Conservation (phyloP, 1,140 invertebrate species). For the Pantala flavescens region DNA sequence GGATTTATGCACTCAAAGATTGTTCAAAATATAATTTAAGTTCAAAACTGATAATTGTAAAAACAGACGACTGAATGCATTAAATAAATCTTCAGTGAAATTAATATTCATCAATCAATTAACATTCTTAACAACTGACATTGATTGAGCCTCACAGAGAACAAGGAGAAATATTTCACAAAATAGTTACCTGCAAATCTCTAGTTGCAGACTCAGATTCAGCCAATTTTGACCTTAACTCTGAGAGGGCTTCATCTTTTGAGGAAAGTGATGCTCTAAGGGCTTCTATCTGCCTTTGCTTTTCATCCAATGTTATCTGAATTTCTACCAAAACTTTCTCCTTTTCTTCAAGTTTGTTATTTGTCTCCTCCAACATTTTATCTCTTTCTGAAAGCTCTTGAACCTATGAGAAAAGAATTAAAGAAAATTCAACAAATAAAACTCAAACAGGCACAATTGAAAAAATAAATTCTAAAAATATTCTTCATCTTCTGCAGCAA, state of each 20-base stretch:
- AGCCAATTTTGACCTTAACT: conserved; percentile 12
- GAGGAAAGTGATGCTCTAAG: conserved; percentile 26
- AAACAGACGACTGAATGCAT: too few relatives aligned
- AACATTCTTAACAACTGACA: too few relatives aligned
- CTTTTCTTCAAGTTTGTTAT: conserved; percentile 34
- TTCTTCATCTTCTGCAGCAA: too few relatives aligned
- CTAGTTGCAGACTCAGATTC: conserved; percentile 10
- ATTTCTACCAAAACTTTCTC: conserved; percentile 33
- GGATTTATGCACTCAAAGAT: too few relatives aligned
- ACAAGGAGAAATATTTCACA: too few relatives aligned
- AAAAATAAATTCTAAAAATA: too few relatives aligned
- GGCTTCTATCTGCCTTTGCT: conserved; percentile 32
- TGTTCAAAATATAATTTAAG: too few relatives aligned
- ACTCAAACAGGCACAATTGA: too few relatives aligned
- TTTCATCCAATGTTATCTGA: conserved; percentile 32
- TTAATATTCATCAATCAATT: too few relatives aligned
- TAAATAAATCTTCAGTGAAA: too few relatives aligned
- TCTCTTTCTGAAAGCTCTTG: conserved; percentile 30
- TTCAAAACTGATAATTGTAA: too few relatives aligned
- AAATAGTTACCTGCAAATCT: not conserved
- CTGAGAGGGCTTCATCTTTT: conserved; percentile 14
- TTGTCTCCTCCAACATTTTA: conserved; percentile 34
- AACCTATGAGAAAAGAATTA: conserved; percentile 16
- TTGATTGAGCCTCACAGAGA: too few relatives aligned
- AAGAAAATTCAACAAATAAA: not conserved